These are phyloP conservation scores for Pseudorasbora parva DNA, from an alignment of 2,113 vertebrate genomes.

Conservation along the genomic window DNA sequence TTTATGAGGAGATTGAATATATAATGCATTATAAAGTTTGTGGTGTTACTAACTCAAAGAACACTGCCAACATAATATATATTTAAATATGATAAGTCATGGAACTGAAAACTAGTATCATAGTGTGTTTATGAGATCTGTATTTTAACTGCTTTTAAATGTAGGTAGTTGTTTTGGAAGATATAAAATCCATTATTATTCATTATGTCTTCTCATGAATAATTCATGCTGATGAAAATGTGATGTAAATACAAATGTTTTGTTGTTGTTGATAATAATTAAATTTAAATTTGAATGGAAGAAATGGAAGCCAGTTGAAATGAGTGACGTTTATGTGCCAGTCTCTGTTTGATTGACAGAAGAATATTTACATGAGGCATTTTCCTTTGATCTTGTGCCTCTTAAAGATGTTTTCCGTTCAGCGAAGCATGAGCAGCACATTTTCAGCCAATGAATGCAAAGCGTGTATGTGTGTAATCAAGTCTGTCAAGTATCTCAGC, in stretches of 20 bases:
- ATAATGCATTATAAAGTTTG: neutral
- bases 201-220: neutral
- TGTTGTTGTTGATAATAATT: slow-evolving; percentile 6
- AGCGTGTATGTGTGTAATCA: slow-evolving; percentile 38
- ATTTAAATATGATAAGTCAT: too few relatives aligned
- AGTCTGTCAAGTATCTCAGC: slow-evolving; percentile 29
- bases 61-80: neutral
- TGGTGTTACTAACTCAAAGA: neutral
- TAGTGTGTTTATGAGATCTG: neutral
- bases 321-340: neutral
- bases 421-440: neutral
- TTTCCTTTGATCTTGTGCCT: slow-evolving; percentile 14
- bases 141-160: neutral
- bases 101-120: neutral
- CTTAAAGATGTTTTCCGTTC: slow-evolving; percentile 25
- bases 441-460: slow-evolving; percentile 29
- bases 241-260: slow-evolving; percentile 1
- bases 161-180: neutral
- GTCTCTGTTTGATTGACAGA: slow-evolving; percentile 33
- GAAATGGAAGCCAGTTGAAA: neutral
- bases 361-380: neutral
- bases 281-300: neutral
- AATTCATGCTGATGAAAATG: neutral
- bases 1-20: neutral
- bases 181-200: neutral